Conservation (phyloP, 2,888 invertebrate species). For the Metopia argyrocephala region DNA sequence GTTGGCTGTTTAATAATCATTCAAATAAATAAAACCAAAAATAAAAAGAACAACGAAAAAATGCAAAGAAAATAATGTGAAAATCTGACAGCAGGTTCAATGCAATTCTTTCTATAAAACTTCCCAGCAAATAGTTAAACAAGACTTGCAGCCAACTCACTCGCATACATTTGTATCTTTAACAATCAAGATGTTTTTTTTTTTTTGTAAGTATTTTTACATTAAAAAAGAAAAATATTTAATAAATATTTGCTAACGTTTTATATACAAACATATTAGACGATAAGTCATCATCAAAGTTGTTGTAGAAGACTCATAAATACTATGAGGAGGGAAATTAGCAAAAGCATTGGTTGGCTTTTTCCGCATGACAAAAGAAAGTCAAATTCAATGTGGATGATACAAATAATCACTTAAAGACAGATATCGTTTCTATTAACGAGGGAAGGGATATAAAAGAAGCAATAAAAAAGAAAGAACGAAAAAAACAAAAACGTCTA, state of each 20-base stretch:
- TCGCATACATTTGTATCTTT: constrained; percentile 58
- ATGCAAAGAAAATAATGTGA: constrained; percentile 36
- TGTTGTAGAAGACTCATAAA: neutral
- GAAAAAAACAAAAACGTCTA: constrained; percentile 37
- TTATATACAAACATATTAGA: constrained; percentile 9
- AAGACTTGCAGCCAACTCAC: neutral
- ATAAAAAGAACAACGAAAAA: constrained; percentile 4
- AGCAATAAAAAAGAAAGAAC: constrained; percentile 7
- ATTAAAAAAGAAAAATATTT: constrained; percentile 26
- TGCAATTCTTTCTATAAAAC: constrained; percentile 37
- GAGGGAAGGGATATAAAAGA: neutral
- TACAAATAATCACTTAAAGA: constrained; percentile 57
- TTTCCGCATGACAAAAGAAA: constrained; percentile 65
- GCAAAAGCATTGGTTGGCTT: constrained; percentile 50
- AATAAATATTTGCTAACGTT: constrained; percentile 54
- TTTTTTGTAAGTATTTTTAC: constrained; percentile 12
- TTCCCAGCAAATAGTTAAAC: constrained; percentile 38
- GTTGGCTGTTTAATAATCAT: constrained; percentile 54
- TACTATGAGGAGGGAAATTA: neutral
- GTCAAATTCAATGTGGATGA: constrained; percentile 60
- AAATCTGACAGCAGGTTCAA: constrained; percentile 50
- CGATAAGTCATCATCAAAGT: constrained; percentile 51
- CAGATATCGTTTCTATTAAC: constrained; percentile 51
- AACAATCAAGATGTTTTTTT: constrained; percentile 57
- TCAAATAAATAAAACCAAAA: constrained; percentile 34